Base-by-base conservation (phyloP, 2,888 invertebrate genomes). In the Thymelicus sylvestris region DNA sequence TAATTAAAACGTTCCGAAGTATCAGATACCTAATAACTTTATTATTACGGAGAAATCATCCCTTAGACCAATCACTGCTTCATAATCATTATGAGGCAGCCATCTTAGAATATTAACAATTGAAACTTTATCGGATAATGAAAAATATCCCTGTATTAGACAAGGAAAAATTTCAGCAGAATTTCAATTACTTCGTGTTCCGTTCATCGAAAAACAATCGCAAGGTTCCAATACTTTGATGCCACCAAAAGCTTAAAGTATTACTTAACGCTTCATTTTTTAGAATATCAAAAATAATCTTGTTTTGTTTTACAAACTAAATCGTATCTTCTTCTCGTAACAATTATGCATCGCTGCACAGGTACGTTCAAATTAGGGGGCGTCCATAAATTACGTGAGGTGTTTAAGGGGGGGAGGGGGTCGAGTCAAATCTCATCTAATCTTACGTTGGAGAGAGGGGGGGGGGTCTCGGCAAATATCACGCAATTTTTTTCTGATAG, bases 1-100 rank as follows among this genome's bases (percentile, higher is more conserved):
- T 90, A 90, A 90, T 90, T 89, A 88, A 88, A 88, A 84, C 81
- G 83, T 85, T 86, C 79, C 81, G 81, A 85, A 84, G 80, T 83
- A 81, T 83, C 80, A 78, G 76, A 71, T 67, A 52, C 76, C 78
- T 75, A 77, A 79, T 79, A 79, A 78, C 78, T 76, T 76, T 78
- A 76, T 78, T 79, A 76, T 80, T 79, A 77, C 72, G 74, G 76
- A 75, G 75, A 72, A 75, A 31, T 31, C 24, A 1, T 67, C 61
- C 39, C 24, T 41, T 7, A 41, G 50, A 60, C 61, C 52, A 52
- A 65, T 65, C 50, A 31, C 31, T 1, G 31, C 31, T 31, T 31
- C 31, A 59, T 47, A 15, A 59, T 66, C 39, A 15, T 64, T 68
- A 6, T 48, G 57, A 39, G 48, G 12, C 62, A 62, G 48, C 68